phyloP scores from a whole-genome alignment of 2,888 invertebrate genomes.

The Heteropelma amictum region DNA sequence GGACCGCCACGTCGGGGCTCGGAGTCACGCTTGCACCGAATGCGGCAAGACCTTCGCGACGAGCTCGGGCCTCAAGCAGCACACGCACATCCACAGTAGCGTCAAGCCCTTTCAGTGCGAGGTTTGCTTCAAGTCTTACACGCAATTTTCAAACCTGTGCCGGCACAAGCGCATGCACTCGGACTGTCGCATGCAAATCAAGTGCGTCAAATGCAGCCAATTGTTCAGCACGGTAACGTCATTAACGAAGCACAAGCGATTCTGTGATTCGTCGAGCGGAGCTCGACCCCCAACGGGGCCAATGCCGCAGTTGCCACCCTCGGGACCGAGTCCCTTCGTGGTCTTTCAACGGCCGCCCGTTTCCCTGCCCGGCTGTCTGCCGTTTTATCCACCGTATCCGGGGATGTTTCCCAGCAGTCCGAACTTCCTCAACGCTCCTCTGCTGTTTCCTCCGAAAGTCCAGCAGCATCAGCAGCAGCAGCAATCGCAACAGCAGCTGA shows the following conservation, averaged over 20 bases:
- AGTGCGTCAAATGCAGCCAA: constrained; percentile 96
- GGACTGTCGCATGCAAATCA: constrained; percentile 95
- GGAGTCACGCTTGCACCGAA: constrained; percentile 98
- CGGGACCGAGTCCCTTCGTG: constrained; percentile 81
- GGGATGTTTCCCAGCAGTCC: constrained; percentile 80
- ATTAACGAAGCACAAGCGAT: constrained; percentile 96
- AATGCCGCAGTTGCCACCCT: constrained; percentile 71
- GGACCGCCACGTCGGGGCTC: constrained; percentile 95
- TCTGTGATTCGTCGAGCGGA: constrained; percentile 87
- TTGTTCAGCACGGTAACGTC: constrained; percentile 95
- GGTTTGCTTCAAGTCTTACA: constrained; percentile 98
- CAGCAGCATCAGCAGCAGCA: constrained; percentile 69
- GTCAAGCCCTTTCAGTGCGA: constrained; percentile 98
- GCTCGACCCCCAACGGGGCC: constrained; percentile 67
- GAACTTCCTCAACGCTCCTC: constrained; percentile 81
- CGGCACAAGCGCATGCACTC: constrained; percentile 99
- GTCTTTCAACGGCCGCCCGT: constrained; percentile 84
- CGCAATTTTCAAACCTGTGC: constrained; percentile 99
- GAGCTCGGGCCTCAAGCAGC: constrained; percentile 98
- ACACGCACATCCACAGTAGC: constrained; percentile 99
- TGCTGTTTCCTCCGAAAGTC: constrained; percentile 83
- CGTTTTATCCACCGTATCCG: constrained; percentile 83
- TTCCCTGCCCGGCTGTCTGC: constrained; percentile 78
- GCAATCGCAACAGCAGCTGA: constrained; percentile 4
- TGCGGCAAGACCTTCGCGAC: constrained; percentile 99